Conservation (phyloP, 1,140 invertebrate species). For the Bombus superbus region DNA sequence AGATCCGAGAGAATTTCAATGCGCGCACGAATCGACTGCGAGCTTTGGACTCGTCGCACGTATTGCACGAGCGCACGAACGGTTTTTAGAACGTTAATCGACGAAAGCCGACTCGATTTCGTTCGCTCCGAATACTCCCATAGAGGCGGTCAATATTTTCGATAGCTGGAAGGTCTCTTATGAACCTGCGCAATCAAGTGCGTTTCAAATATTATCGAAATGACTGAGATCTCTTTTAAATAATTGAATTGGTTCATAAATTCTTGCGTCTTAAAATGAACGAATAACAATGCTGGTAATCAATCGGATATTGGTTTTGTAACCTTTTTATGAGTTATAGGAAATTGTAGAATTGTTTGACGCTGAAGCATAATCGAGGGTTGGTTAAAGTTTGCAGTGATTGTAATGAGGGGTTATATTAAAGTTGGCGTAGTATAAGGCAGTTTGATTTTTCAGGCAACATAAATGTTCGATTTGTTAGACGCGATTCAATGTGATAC, state of each 20-base stretch:
- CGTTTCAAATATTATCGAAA: background rate
- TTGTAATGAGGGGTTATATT: no score
- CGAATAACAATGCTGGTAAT: no score
- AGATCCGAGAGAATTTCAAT: constrained; percentile 68
- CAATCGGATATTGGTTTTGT: no score
- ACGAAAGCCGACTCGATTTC: constrained; percentile 39
- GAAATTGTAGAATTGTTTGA: background rate
- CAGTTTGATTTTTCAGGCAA: background rate
- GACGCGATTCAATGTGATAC: no score
- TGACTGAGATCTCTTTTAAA: background rate
- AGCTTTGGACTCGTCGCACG: constrained; percentile 62
- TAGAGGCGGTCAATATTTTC: no score
- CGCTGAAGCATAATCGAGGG: no score
- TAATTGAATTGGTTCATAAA: background rate
- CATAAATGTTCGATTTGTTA: no score
- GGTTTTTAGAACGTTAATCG: constrained; percentile 60
- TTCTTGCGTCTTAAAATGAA: background rate
- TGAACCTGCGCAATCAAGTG: background rate
- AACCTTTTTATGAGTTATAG: background rate
- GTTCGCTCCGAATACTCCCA: background rate
- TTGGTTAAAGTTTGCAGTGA: no score
- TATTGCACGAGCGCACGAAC: constrained; percentile 57
- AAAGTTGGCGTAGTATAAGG: no score
- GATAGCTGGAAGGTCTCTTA: background rate
- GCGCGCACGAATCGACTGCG: constrained; percentile 54